Conservation (phyloP, 2,113 vertebrate genomes). For the Myrmophylax atrothorax region DNA sequence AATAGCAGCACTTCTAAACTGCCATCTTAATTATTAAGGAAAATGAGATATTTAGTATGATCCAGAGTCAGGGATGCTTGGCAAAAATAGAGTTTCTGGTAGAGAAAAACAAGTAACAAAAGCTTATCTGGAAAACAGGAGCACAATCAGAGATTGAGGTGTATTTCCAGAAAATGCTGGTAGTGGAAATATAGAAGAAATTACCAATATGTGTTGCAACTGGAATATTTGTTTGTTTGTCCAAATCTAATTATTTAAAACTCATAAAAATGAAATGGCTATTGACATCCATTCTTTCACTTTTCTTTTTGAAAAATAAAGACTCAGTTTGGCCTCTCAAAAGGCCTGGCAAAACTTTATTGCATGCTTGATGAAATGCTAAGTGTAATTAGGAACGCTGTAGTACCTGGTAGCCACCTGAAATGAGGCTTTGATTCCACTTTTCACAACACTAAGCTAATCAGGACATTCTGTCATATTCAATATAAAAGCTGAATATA, state of each 20-base stretch:
- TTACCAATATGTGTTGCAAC: neutral
- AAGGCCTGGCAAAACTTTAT: neutral
- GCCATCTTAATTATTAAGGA: slow-evolving; percentile 2
- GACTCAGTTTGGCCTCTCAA: neutral
- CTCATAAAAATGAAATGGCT: neutral
- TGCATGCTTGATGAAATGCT: neutral
- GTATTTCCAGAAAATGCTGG: neutral
- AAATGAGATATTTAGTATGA: slow-evolving; percentile 9
- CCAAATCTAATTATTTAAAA: neutral
- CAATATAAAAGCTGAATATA: neutral
- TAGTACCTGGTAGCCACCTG: neutral
- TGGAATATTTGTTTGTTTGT: neutral
- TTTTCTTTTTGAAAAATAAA: neutral
- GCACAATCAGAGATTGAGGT: neutral
- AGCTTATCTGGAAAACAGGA: neutral
- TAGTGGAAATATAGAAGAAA: neutral
- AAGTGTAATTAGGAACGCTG: neutral
- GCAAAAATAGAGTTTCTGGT: neutral
- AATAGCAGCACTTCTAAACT: neutral
- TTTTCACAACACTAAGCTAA: slow-evolving; percentile 15
- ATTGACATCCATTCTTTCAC: neutral
- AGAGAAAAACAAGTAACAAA: neutral
- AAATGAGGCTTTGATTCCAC: neutral
- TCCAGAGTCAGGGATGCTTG: neutral
- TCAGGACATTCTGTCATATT: slow-evolving; percentile 33